Conservation (phyloP, 2,113 vertebrate genomes). For the Monopterus albus region DNA sequence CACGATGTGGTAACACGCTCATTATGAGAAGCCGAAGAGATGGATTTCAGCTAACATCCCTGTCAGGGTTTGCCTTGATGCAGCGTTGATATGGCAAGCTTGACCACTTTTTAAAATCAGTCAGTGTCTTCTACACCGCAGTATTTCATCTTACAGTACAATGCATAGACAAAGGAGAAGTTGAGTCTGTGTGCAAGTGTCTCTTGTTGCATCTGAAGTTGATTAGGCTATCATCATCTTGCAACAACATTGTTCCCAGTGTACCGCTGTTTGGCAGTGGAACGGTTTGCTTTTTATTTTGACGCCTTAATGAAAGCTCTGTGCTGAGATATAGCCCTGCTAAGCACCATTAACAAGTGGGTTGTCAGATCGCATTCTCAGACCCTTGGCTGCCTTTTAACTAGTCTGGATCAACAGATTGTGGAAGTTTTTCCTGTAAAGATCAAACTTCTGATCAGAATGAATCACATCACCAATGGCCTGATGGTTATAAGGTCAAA, state of each 20-base stretch:
- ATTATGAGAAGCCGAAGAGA: slow-evolving; percentile 56
- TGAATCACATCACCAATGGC: background rate
- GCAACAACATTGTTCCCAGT: slow-evolving; percentile 61
- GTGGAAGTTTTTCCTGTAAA: background rate
- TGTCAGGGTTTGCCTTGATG: slow-evolving; percentile 47
- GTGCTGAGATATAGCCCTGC: slow-evolving; percentile 48
- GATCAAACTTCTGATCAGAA: background rate
- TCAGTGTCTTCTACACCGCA: slow-evolving; percentile 40
- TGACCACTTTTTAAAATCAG: slow-evolving; percentile 42
- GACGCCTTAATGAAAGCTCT: slow-evolving; percentile 69
- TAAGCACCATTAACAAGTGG: slow-evolving; percentile 32
- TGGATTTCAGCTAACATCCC: slow-evolving; percentile 50
- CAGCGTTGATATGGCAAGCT: slow-evolving; percentile 63
- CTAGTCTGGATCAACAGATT: background rate
- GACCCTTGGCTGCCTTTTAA: background rate
- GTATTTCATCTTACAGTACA: slow-evolving; percentile 51
- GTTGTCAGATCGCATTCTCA: background rate
- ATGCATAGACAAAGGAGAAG: slow-evolving; percentile 21
- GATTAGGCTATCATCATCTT: slow-evolving; percentile 65
- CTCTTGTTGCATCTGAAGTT: slow-evolving; percentile 55
- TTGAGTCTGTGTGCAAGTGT: slow-evolving; percentile 32
- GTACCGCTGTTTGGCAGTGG: slow-evolving; percentile 22
- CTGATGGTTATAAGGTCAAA: background rate
- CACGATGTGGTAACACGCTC: slow-evolving; percentile 71
- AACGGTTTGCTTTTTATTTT: slow-evolving; percentile 66